phyloP scores from a whole-genome alignment of 1,140 invertebrate genomes.

The Tribolium madens region DNA sequence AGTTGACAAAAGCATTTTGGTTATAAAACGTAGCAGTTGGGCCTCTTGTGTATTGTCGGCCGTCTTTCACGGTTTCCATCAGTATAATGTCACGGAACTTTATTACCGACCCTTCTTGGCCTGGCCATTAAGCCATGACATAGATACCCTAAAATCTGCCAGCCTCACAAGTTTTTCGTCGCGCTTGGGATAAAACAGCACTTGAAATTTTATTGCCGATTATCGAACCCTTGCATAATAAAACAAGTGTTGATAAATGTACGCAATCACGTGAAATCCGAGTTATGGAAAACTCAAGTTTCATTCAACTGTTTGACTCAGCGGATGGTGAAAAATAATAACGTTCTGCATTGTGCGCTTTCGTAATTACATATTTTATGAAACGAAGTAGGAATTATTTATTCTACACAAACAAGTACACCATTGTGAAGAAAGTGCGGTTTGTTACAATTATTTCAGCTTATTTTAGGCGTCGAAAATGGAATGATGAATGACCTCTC shows the following conservation, averaged over 20 bases:
- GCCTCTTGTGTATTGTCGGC: constrained; percentile 32
- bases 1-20: constrained; percentile 35
- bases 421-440: too few relatives aligned
- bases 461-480: too few relatives aligned
- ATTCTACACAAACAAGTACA: neutral
- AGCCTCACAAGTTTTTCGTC: constrained; percentile 23
- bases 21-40: constrained; percentile 38
- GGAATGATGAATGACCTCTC: too few relatives aligned
- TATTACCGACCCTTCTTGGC: constrained; percentile 29
- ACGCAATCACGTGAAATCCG: neutral
- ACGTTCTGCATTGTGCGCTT: neutral
- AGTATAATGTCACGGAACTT: constrained; percentile 37
- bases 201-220: constrained; percentile 32
- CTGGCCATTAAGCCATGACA: constrained; percentile 35
- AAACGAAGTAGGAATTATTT: neutral
- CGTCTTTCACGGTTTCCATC: constrained; percentile 38
- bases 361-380: neutral
- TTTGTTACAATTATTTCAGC: too few relatives aligned
- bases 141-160: constrained; percentile 38
- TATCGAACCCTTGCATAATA: neutral
- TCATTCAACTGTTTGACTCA: neutral
- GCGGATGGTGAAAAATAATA: constrained; percentile 16
- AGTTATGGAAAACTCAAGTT: neutral
- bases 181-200: neutral
- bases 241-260: constrained; percentile 20